phyloP scores from a whole-genome alignment of 2,888 invertebrate genomes.

The Microplitis manilae region DNA sequence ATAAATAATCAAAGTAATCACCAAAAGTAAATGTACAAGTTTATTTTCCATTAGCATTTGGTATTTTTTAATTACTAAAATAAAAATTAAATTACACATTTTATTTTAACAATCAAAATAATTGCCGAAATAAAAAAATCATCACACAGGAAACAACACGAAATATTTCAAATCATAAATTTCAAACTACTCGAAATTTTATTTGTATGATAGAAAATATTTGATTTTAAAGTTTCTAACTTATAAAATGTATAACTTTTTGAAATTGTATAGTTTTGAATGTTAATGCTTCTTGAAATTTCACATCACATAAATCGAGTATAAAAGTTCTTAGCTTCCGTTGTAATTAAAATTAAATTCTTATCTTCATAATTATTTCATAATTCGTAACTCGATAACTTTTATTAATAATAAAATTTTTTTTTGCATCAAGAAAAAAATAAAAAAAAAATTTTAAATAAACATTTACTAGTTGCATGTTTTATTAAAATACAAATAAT shows the following conservation, averaged over 20 bases:
- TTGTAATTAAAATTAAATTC: not conserved
- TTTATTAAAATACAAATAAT: too few species aligned
- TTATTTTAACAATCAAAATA: not conserved
- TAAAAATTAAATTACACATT: not conserved
- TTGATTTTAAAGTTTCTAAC: not conserved
- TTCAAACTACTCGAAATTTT: too few species aligned
- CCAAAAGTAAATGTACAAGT: not conserved
- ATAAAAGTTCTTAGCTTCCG: not conserved
- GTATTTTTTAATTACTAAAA: not conserved
- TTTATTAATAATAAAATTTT: not conserved
- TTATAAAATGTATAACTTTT: not conserved
- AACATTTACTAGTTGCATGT: too few species aligned
- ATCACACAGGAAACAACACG: too few species aligned
- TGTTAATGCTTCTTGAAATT: not conserved
- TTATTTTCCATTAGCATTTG: not conserved
- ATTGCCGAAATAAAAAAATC: not conserved
- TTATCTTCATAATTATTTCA: not conserved
- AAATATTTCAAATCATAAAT: too few species aligned
- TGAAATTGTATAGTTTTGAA: not conserved
- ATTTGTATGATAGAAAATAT: too few species aligned
- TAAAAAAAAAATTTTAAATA: too few species aligned
- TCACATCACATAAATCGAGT: not conserved
- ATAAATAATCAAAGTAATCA: not conserved
- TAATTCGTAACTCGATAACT: not conserved
- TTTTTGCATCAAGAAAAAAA: not conserved